Base-by-base conservation (phyloP, 2,113 vertebrate species). In the Pyxicephalus adspersus region DNA sequence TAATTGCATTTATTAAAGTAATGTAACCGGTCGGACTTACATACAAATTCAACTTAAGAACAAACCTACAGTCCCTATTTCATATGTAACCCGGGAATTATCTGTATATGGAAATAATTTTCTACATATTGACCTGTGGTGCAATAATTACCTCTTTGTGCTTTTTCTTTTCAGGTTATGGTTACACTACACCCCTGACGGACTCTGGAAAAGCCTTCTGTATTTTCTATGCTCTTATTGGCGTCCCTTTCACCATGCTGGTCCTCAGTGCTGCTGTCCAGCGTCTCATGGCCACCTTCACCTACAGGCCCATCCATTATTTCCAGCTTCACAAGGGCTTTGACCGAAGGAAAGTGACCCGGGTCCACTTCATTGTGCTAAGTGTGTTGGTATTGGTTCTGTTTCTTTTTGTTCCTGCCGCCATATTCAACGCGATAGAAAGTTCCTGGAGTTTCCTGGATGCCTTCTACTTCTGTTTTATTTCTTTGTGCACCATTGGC, bases 401-500 rank as follows among this genome's bases (percentile, higher is more conserved):
- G 54, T 95, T 94, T 88, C 95, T 97, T 19, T 54, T 95, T 86
- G 83, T 91, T 5, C 95, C 95, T 0, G 93, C 95, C 0, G 85
- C 89, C 0, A 16, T 95, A 75, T 97, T 97, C 80, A 90, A 86
- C 54, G 0, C 54, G n/a, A 77, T 96, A 1, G 95, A 96, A 84
- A 73, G 71, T 5, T 80, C 88, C 5, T 97, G 96, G 96, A 93
- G 91, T 11, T 96, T 94, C 85, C 83, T 97, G 84, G 96, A 97
- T 0, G 94, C 95, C 22, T 83, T 97, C 83, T 97, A 97, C 89
- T 97, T 97, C 89, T 95, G 95, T 63, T 96, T 97, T 89, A 95
- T 96, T 86, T 96, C 96, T 0, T 92, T 97, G 74, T 95, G 94
- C 90, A 96, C 96, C 83, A 95, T 97, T 1, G 96, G 96, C 15